Percentiles rank a stretch among this genome's conserved stretches.
Conservation (phyloP, 1,140 invertebrate species). For the Drosophila teissieri region DNA sequence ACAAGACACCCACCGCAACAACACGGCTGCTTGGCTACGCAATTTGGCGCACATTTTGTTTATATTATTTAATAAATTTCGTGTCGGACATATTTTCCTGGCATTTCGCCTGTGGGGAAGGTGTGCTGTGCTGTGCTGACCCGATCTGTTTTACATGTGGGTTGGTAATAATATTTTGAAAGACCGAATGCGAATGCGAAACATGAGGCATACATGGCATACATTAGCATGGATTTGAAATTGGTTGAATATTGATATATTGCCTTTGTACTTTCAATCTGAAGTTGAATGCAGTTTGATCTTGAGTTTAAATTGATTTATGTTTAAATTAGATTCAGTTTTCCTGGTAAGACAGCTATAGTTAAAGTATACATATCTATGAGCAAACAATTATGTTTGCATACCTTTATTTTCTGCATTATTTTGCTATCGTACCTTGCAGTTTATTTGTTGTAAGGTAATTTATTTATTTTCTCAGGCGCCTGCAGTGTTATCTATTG, state of each 20-base stretch:
- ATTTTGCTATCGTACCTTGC: not conserved
- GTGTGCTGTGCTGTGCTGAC: conserved; percentile 34
- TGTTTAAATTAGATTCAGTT: not conserved
- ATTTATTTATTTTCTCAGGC: conserved; percentile 14
- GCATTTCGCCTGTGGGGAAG: conserved; percentile 24
- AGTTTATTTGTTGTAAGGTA: not conserved
- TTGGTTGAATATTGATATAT: conserved; percentile 28
- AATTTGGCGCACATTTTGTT: conserved; percentile 81
- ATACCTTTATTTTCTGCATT: not conserved
- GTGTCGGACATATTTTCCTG: conserved; percentile 54
- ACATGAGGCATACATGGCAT: conserved; percentile 38
- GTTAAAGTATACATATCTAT: too few species aligned
- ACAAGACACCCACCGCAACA: conserved; percentile 14
- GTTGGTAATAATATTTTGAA: conserved; percentile 43
- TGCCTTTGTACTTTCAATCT: conserved; percentile 14
- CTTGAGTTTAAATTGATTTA: conserved; percentile 17
- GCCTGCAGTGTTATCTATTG: not conserved
- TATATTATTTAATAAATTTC: conserved; percentile 82
- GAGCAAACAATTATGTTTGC: too few species aligned
- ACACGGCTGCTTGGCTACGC: conserved; percentile 69
- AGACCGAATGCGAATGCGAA: conserved; percentile 36
- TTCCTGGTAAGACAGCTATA: not conserved
- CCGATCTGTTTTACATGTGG: conserved; percentile 32
- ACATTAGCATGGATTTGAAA: conserved; percentile 21
- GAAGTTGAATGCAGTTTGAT: conserved; percentile 18